phyloP scores from a whole-genome alignment of 2,113 vertebrate genomes.

The Trogon surrucura region DNA sequence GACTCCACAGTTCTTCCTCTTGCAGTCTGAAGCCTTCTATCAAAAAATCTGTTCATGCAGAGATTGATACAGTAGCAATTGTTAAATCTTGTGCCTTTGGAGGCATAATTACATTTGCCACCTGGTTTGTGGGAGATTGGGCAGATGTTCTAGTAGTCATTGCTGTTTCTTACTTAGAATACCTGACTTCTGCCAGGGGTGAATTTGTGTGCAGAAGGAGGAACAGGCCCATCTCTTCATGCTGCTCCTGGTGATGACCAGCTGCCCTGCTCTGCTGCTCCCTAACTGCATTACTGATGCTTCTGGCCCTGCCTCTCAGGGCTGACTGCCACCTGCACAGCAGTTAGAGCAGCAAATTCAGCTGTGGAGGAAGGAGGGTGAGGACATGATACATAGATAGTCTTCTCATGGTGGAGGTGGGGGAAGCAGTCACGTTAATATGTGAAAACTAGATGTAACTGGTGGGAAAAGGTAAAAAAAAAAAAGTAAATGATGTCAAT shows the following conservation, averaged over 20 bases:
- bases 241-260: not conserved
- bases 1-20: not conserved
- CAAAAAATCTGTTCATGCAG: not conserved
- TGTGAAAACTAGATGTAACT: not conserved
- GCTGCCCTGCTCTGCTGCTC: not conserved
- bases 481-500: not conserved
- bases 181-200: not conserved
- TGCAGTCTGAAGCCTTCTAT: not conserved
- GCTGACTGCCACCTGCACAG: not conserved
- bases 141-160: not conserved
- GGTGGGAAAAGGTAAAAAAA: not conserved
- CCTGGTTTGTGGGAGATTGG: not conserved
- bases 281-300: accelerated
- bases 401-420: not conserved
- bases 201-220: not conserved
- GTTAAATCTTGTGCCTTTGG: not conserved
- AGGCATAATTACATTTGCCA: not conserved
- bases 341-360: not conserved
- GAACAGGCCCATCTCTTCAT: not conserved
- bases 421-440: not conserved
- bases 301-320: not conserved
- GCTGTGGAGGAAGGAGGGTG: not conserved
- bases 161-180: not conserved
- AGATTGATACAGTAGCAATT: not conserved
- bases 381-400: accelerated